Evolutionary conservation across 2,888 invertebrate genomes (phyloP), one percentile per base, ranked within the genome.

Genomic region (Xanthia togata): DNA sequence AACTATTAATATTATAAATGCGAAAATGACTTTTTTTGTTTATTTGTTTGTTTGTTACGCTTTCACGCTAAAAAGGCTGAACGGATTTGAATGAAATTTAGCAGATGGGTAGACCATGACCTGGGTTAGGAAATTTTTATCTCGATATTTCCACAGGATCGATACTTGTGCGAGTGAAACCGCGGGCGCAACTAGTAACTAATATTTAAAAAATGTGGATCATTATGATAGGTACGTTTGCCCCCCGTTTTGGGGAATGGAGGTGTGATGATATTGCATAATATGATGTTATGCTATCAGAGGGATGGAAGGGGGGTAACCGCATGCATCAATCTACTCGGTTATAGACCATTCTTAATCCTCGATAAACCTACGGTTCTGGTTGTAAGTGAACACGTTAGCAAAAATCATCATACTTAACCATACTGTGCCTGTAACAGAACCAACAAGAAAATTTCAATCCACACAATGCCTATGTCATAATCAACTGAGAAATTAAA

Each of bases 391-490:
- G 53, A 68, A 35, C 35, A 68, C 6, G 11, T n/a, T 68, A 17
- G 12, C 11, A 11, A n/a, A 35, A 53, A 6, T 0, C 4, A 53
- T 62, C 31, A 14, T 23, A 63, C 20, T 53, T 38, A 35, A 20
- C 17, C 53, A 31, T 38, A 47, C 47, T 35, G 17, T n/a, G 14
- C 57, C 14, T 11, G n/a, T 47, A 65, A 65, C 35, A 57, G 26
- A 55, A 59, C 14, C 26, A 67, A 55, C 63, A 53, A 14, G 44
- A 68, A 41, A 26, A 53, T 57, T 44, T 23, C 9, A 64, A 12
- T n/a, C 17, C 35, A 62, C 53, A 85, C 86, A 85, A 78, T 82
- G 71, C 67, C 17, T 47, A 79, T 86, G 73, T 79, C 77, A 86
- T 86, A 85, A 87, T 67, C 78, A 79, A 62, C 5, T n/a, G 1